Evolutionary conservation across 2,888 invertebrate species (phyloP).

Genomic region (Dicycla oo): DNA sequence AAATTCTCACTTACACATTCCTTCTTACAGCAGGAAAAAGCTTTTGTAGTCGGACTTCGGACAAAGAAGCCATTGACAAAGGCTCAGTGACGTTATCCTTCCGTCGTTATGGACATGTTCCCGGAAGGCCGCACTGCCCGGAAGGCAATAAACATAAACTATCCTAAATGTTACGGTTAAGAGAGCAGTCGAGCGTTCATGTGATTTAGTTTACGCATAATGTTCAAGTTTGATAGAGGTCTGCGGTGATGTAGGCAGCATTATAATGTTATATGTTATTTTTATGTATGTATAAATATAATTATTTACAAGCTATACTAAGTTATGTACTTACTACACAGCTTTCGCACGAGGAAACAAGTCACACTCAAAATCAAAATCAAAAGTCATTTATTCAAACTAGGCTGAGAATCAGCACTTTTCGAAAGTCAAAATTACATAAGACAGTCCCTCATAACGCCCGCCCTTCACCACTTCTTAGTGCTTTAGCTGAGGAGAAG

Average conservation of each 20-base stretch:
- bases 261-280: neutral
- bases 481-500: no score
- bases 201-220: slow-evolving; percentile 27
- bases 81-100: slow-evolving; percentile 10
- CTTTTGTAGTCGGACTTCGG: neutral
- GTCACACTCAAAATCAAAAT: no score
- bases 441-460: no score
- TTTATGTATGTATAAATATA: neutral
- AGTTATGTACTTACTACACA: neutral
- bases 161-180: slow-evolving; percentile 47
- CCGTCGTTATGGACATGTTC: slow-evolving; percentile 23
- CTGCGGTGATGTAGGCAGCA: no score
- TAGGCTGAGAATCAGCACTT: no score
- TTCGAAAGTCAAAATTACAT: no score
- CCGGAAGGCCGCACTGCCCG: slow-evolving; percentile 19
- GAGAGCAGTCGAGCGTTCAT: slow-evolving; percentile 7
- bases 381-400: no score
- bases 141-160: slow-evolving; percentile 60
- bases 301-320: neutral
- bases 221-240: slow-evolving; percentile 22
- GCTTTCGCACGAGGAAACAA: neutral
- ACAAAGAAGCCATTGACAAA: slow-evolving; percentile 15
- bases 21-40: neutral
- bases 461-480: no score
- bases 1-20: neutral